A percentile compares a stretch with the other conserved stretches of the same genome.
phyloP scores from a whole-genome alignment of 2,888 invertebrate genomes.

The Trachelus tabidus region DNA sequence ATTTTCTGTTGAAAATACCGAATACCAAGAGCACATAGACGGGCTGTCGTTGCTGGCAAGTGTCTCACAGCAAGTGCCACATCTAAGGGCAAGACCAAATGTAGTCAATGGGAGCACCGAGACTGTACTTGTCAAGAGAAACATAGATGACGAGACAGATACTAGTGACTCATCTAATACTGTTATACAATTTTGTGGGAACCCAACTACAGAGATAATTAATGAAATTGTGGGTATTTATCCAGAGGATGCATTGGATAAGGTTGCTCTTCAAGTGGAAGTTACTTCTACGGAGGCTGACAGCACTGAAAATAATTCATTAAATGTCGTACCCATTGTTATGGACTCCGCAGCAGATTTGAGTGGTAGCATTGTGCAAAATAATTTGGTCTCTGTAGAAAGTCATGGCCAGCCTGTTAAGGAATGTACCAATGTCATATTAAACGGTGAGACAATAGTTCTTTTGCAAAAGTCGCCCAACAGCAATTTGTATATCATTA shows the following conservation, averaged over 20 bases:
- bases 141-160: conserved; percentile 26
- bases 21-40: conserved; percentile 55
- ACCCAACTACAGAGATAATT: conserved; percentile 31
- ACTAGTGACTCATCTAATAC: conserved; percentile 30
- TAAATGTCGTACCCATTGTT: conserved; percentile 22
- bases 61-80: conserved; percentile 53
- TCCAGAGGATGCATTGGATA: conserved; percentile 52
- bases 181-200: conserved; percentile 28
- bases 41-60: conserved; percentile 58
- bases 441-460: conserved; percentile 61
- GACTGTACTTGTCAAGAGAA: conserved; percentile 11
- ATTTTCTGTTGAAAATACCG: conserved; percentile 13
- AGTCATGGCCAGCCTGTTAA: conserved; percentile 38
- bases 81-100: conserved; percentile 18
- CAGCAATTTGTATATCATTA: conserved; percentile 62
- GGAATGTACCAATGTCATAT: conserved; percentile 56
- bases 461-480: conserved; percentile 59
- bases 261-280: conserved; percentile 51
- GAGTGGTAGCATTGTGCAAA: conserved; percentile 28
- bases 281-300: conserved; percentile 45
- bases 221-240: conserved; percentile 47
- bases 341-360: conserved; percentile 27
- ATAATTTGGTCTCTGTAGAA: conserved; percentile 31
- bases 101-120: background rate
- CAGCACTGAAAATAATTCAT: conserved; percentile 24